Base-by-base conservation (phyloP, 1,140 invertebrate genomes). In the Diorhabda carinulata region DNA sequence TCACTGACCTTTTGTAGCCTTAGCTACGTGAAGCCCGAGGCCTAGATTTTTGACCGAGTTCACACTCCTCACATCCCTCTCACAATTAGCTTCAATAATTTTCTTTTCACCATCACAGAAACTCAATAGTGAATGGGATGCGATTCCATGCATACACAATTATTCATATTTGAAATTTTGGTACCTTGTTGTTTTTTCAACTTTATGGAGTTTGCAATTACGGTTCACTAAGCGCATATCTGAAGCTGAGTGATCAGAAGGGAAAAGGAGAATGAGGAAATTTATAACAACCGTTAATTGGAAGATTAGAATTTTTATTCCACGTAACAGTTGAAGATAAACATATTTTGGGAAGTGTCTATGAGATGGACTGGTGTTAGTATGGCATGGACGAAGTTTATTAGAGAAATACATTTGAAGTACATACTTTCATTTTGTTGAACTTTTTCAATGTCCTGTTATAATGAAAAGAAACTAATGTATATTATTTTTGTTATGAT, bases 1-100 rank as follows among this genome's bases (percentile, higher is more conserved):
- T 70, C 70, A 80, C 78, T 78, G 74, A 80, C 78, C 78, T 80
- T 77, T 57, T 77, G 76, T 76, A 78, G 78, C 78, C 78, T 77
- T 79, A 73, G 76, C 77, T 78, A 79, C 77, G 70, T 72, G 78
- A 71, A 70, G 78, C 73, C 73, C 73, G 70, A 73, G 67, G 76
- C 74, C 73, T 65, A 52, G 74, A 61, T 67, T 25, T 25, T 64
- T 66, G 70, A 65, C 75, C 68, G 56, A 73, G 43, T 60, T 61
- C 43, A 64, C 43, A 72, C 52, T 58, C 44, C 52, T 58, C 44
- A 47, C 63, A 64, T 57, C 66, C 67, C 57, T 56, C 67, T 58
- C 61, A n/a, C 45, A 62, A n/a, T 9, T 6, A 64, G 63, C 67
- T 61, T 67, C 65, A 56, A 65, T n/a, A 68, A 65, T 45, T 45